phyloP scores from a whole-genome alignment of 2,113 vertebrate genomes.

The Oncorhynchus kisutch region DNA sequence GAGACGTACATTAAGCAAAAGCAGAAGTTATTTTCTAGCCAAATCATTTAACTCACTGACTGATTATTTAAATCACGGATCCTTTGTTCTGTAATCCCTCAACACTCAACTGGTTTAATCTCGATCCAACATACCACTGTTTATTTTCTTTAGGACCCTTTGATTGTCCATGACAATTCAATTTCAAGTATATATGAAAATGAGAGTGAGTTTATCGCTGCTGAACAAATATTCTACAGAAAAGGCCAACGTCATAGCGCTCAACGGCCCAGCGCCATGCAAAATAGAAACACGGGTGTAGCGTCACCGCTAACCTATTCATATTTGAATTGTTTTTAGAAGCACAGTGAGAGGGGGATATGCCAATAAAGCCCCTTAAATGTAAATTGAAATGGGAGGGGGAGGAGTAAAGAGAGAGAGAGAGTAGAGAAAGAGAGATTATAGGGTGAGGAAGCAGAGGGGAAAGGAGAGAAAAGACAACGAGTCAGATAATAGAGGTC shows the following conservation, averaged over 20 bases:
- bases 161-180: conserved; percentile 23
- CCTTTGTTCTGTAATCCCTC: background rate
- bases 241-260: conserved; percentile 9
- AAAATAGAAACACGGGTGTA: conserved; percentile 22
- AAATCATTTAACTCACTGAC: conserved; percentile 1
- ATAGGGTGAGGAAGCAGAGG: no score
- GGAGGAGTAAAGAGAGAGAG: no score
- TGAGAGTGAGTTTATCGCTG: conserved; percentile 29
- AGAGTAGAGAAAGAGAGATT: no score
- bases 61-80: background rate
- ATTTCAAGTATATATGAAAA: conserved; percentile 49
- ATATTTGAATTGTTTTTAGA: conserved; percentile 42
- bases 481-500: no score
- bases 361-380: no score
- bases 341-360: background rate
- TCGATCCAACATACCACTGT: background rate
- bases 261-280: conserved; percentile 34
- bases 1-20: background rate
- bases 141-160: conserved; percentile 17
- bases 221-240: background rate
- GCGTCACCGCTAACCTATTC: conserved; percentile 41
- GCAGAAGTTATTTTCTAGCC: background rate
- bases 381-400: no score
- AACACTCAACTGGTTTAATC: no score
- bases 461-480: no score